Evolutionary conservation across 2,113 vertebrate species (phyloP).

Genomic region (Scartelaos histophorus): DNA sequence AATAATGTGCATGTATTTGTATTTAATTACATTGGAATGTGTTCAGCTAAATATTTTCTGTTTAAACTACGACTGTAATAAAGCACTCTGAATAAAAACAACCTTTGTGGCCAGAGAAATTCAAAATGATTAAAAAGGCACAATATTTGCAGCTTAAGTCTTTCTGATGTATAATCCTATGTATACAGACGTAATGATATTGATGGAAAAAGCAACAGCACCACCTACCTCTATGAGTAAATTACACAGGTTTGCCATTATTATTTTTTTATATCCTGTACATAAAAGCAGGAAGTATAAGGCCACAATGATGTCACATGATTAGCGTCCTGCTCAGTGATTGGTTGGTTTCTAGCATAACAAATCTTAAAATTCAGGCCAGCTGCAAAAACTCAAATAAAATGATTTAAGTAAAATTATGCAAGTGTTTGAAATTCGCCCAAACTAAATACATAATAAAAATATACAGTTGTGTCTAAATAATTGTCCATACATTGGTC

Average conservation of each 20-base stretch:
- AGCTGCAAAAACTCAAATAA: background rate
- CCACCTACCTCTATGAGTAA: background rate
- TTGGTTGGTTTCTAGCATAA: background rate
- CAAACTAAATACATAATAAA: too few species aligned
- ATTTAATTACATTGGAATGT: constrained; percentile 57
- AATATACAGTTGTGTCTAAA: background rate
- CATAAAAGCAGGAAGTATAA: background rate
- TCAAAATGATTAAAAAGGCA: constrained; percentile 35
- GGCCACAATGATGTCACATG: background rate
- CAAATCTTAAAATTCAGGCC: background rate
- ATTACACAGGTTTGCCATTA: background rate
- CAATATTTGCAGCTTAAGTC: background rate
- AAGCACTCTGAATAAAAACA: constrained; percentile 31
- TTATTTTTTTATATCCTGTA: background rate
- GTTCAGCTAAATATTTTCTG: constrained; percentile 28
- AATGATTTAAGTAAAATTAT: background rate
- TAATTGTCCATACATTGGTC: background rate
- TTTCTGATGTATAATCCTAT: background rate
- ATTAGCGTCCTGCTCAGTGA: background rate
- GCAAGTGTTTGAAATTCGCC: too few species aligned
- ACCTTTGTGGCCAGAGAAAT: constrained; percentile 4
- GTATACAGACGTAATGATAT: background rate
- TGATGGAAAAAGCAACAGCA: background rate
- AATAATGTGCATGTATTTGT: constrained; percentile 3
- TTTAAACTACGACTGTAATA: constrained; percentile 20